These are phyloP conservation scores for Halictus quadricinctus DNA, from an alignment of 2,888 invertebrate genomes.

Conservation along the genomic window DNA sequence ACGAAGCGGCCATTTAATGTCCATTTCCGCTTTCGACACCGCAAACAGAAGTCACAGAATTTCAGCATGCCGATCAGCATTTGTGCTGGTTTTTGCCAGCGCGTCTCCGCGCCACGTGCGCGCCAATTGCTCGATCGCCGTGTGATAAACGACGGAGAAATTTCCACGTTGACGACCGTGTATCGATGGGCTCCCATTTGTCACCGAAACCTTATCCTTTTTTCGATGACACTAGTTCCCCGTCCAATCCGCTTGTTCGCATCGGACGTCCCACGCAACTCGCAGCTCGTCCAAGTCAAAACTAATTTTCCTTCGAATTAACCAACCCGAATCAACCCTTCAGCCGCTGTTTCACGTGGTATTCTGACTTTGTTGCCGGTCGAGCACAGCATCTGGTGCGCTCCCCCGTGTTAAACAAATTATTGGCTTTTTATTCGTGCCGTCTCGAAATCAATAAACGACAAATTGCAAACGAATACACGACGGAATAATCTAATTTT, in stretches of 20 bases:
- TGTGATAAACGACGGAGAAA: slow-evolving; percentile 59
- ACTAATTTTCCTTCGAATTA: not conserved
- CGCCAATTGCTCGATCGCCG: slow-evolving; percentile 42
- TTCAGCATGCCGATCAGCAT: slow-evolving; percentile 23
- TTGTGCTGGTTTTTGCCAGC: slow-evolving; percentile 35
- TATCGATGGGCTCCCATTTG: slow-evolving; percentile 52
- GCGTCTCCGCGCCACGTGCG: slow-evolving; percentile 50
- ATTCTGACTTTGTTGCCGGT: not conserved
- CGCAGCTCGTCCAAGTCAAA: not conserved
- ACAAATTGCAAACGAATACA: not conserved
- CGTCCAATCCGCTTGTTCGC: slow-evolving; percentile 33
- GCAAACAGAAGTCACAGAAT: slow-evolving; percentile 17
- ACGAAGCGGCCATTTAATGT: not conserved
- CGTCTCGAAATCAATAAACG: not conserved
- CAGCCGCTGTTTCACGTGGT: not conserved
- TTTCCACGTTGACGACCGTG: slow-evolving; percentile 49
- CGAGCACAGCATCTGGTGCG: not conserved
- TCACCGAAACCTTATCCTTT: slow-evolving; percentile 51
- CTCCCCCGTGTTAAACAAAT: not conserved
- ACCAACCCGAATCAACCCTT: not conserved
- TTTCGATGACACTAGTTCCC: slow-evolving; percentile 44
- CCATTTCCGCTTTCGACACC: not conserved
- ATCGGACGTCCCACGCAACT: slow-evolving; percentile 35
- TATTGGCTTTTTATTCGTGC: not conserved
- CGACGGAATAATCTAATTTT: not conserved